These are phyloP conservation scores for Drosophila antonietae DNA, from an alignment of 2,888 invertebrate species.

Conservation along the genomic window DNA sequence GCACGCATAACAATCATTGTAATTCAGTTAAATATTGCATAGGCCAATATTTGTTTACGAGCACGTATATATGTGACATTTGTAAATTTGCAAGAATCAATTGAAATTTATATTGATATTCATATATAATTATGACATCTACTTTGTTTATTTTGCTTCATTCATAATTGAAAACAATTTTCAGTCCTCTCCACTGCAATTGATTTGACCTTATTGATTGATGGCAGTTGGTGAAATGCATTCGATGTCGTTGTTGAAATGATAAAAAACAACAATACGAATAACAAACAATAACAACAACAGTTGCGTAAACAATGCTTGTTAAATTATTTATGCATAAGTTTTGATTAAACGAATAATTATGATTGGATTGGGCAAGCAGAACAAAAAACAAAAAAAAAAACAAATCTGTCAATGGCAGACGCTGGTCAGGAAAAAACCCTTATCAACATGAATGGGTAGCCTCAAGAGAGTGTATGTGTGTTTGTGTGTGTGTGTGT, in stretches of 20 bases:
- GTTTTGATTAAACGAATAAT: constrained; percentile 43
- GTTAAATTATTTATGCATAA: constrained; percentile 46
- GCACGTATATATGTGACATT: neutral
- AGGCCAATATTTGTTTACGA: neutral
- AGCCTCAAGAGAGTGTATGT: neutral
- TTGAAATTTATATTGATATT: neutral
- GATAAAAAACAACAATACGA: constrained; percentile 5
- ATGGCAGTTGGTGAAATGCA: constrained; percentile 38
- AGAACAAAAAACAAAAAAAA: neutral
- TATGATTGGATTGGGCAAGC: constrained; percentile 20
- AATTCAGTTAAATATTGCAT: neutral
- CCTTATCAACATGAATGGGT: constrained; percentile 61
- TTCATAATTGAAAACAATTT: constrained; percentile 71
- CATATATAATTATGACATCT: constrained; percentile 10
- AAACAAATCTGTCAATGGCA: constrained; percentile 59
- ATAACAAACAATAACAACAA: neutral
- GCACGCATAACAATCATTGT: neutral
- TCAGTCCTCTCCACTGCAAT: constrained; percentile 39
- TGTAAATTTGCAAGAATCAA: neutral
- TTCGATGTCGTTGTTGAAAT: constrained; percentile 41
- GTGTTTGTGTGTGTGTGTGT: neutral
- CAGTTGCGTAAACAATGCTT: constrained; percentile 14
- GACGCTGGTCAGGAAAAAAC: constrained; percentile 45
- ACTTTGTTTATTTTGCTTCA: constrained; percentile 24
- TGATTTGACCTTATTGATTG: constrained; percentile 80